Evolutionary conservation across 2,797 vertebrate genomes (phyloP).

Genomic region (Botia almorhae): DNA sequence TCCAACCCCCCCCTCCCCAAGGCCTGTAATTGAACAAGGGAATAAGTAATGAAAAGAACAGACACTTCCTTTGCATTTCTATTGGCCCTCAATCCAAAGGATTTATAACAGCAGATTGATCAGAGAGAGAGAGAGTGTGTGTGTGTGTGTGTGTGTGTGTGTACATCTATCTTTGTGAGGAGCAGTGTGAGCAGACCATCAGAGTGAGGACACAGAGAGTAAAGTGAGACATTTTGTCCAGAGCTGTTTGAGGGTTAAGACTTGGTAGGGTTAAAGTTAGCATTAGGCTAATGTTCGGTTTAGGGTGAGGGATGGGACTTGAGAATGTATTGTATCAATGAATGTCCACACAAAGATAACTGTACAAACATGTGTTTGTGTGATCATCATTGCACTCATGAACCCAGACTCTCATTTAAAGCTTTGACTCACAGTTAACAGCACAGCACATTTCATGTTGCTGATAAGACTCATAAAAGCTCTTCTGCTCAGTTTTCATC

Average conservation of each 20-base stretch:
- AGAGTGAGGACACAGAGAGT: too few species aligned
- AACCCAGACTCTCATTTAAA: not conserved
- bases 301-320: too few species aligned
- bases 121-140: slow-evolving; percentile 56
- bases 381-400: not conserved
- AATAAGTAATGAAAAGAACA: slow-evolving; percentile 65
- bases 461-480: not conserved
- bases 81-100: slow-evolving; percentile 79
- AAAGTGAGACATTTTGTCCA: too few species aligned
- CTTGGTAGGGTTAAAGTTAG: too few species aligned
- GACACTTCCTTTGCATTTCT: slow-evolving; percentile 80
- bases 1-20: slow-evolving; percentile 61
- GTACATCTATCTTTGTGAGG: not conserved
- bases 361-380: slow-evolving; percentile 19
- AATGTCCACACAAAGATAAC: too few species aligned
- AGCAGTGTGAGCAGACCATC: too few species aligned
- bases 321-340: too few species aligned
- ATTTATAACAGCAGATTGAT: slow-evolving; percentile 77
- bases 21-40: slow-evolving; percentile 65
- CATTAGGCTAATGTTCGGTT: too few species aligned
- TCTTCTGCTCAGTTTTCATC: not conserved
- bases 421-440: not conserved
- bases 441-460: not conserved
- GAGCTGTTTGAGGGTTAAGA: too few species aligned
- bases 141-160: slow-evolving; percentile 25